Conservation (phyloP, 2,888 invertebrate species). For the Platycnemis pennipes region DNA sequence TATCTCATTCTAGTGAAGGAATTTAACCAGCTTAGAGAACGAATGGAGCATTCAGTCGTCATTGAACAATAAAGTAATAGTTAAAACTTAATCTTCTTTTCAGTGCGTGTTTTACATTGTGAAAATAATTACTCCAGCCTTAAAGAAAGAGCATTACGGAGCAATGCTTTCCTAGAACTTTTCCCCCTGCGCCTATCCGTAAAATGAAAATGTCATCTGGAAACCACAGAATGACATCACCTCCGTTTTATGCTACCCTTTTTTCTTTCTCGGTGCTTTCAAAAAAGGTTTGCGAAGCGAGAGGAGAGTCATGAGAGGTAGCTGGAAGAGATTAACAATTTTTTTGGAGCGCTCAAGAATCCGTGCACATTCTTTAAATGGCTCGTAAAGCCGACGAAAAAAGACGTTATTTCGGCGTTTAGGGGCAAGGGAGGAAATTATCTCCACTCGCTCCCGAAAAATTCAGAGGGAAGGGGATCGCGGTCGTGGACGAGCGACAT, state of each 20-base stretch:
- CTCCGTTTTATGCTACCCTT: neutral
- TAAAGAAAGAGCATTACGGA: too few relatives aligned
- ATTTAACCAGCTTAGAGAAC: too few relatives aligned
- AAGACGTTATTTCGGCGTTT: neutral
- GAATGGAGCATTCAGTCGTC: too few relatives aligned
- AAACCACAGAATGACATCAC: constrained; percentile 10
- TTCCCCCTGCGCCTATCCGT: too few relatives aligned
- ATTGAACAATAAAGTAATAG: too few relatives aligned
- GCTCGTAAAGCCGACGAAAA: constrained; percentile 28
- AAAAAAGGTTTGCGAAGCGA: neutral
- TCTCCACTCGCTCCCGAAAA: neutral
- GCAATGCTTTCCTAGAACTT: too few relatives aligned
- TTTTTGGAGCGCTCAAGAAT: neutral
- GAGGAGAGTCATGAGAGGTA: neutral
- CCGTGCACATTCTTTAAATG: neutral
- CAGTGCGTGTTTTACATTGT: too few relatives aligned
- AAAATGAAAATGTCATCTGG: too few relatives aligned
- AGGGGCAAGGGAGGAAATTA: neutral
- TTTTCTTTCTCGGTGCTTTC: neutral
- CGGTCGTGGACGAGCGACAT: constrained; percentile 40
- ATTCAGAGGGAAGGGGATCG: neutral
- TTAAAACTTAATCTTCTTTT: too few relatives aligned
- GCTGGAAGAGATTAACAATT: neutral
- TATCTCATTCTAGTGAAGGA: too few relatives aligned
- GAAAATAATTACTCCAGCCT: too few relatives aligned